Conservation (phyloP, 2,888 invertebrate genomes). For the Pheosia gnoma region DNA sequence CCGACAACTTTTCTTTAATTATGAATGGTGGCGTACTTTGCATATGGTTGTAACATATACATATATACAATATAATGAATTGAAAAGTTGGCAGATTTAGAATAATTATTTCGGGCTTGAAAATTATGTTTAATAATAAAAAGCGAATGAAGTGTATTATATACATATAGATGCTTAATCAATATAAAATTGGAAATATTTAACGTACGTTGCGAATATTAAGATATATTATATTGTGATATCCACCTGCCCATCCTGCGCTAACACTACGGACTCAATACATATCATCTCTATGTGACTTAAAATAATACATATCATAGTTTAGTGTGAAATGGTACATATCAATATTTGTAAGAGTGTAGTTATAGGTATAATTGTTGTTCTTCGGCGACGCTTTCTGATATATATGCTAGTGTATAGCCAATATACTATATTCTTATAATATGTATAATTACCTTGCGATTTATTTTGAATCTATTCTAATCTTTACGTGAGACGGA, state of each 20-base stretch:
- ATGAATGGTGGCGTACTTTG: background rate
- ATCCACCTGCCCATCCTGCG: constrained; percentile 43
- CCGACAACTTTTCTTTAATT: background rate
- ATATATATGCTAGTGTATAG: constrained; percentile 19
- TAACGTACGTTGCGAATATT: constrained; percentile 35
- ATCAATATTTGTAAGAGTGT: constrained; percentile 66
- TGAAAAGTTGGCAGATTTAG: constrained; percentile 29
- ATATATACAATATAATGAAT: background rate
- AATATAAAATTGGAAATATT: constrained; percentile 27
- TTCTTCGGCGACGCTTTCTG: constrained; percentile 69
- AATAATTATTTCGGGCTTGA: constrained; percentile 30
- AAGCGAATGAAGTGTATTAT: constrained; percentile 18
- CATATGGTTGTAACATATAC: background rate
- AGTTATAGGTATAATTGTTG: constrained; percentile 78
- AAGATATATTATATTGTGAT: constrained; percentile 42
- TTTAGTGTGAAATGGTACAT: constrained; percentile 53
- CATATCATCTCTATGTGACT: constrained; percentile 63
- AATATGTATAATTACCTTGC: background rate
- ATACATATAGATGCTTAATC: constrained; percentile 17
- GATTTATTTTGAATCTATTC: no score
- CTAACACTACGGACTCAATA: constrained; percentile 54
- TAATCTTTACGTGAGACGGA: no score
- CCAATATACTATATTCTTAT: background rate
- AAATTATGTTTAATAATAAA: constrained; percentile 32
- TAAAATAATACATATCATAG: constrained; percentile 47